Evolutionary conservation across 1,140 invertebrate genomes (phyloP).

Genomic region (Lepidostoma basale): DNA sequence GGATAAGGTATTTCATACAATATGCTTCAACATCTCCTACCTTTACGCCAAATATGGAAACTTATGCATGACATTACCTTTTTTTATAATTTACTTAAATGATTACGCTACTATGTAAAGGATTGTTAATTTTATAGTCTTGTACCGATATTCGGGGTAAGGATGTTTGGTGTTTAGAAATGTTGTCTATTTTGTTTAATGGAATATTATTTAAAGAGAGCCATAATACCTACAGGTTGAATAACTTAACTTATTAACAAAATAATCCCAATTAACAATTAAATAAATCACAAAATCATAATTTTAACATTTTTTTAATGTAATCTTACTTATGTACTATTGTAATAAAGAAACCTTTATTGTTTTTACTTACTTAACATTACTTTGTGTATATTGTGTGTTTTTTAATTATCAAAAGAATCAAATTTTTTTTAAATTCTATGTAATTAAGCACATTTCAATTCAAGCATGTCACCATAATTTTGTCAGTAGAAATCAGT

Average conservation of each 20-base stretch:
- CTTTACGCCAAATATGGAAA: slow-evolving; percentile 42
- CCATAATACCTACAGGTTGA: no score
- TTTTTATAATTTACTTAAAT: slow-evolving; percentile 36
- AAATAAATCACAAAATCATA: no score
- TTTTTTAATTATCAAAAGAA: not conserved
- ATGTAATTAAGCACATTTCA: not conserved
- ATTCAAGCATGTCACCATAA: slow-evolving; percentile 19
- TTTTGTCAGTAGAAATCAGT: not conserved
- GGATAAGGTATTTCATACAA: slow-evolving; percentile 20
- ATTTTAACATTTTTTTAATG: no score
- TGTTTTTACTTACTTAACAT: not conserved
- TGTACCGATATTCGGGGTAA: slow-evolving; percentile 24
- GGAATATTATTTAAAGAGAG: not conserved
- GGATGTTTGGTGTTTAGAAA: slow-evolving; percentile 31
- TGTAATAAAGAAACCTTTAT: not conserved
- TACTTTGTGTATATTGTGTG: not conserved
- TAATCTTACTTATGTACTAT: no score
- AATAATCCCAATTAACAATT: no score
- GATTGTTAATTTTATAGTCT: slow-evolving; percentile 26
- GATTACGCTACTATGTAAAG: slow-evolving; percentile 34
- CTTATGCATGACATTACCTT: slow-evolving; percentile 43
- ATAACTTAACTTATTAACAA: not conserved
- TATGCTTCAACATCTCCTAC: slow-evolving; percentile 27
- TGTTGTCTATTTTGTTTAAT: slow-evolving; percentile 9
- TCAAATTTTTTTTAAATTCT: not conserved